Evolutionary conservation across 2,797 vertebrate genomes (phyloP), one percentile per base, ranked within the genome.

Genomic region (Allobates femoralis): DNA sequence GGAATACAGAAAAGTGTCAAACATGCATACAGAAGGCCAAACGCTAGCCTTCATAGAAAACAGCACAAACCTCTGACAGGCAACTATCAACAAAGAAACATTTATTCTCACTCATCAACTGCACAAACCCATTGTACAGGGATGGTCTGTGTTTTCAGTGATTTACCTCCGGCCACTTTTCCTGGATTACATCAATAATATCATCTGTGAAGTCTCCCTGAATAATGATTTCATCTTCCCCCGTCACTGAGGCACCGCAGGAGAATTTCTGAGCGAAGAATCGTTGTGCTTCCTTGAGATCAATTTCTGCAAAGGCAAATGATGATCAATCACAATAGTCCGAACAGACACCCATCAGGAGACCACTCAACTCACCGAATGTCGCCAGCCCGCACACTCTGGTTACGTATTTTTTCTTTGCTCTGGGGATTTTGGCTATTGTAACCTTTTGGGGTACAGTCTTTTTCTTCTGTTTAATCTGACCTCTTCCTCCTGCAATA

Each of bases 391-490:
- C 98, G 85, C 98, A 99, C 26, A 99, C 98, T 87, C 98, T 94
- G 0, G 98, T 99, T 78, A 99, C 98, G 0, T 99, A 99, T 96
- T 99, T 99, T 93, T 99, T 99, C 94, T 99, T 99, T 62, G 98
- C 98, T 92, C 98, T 94, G 18, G 98, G 98, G 91, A 99, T 99
- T 95, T 99, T 99, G 90, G 98, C 98, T 97, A 99, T 99, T 0
- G 98, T 96, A 67, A 99, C 96, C 94, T 99, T 99, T 86, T 99
- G 98, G 60, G 98, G 98, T 46, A 99, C 96, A 0, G 98, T 98
- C 93, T 99, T 99, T 96, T 99, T 99, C 92, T 99, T 99, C 94
- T 99, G 98, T 96, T 99, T 99, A 93, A 99, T 99, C 93, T 99
- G 98, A 89, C 98, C 98, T 91, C 97, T 94, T 86, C 98, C 98